phyloP scores from a whole-genome alignment of 2,797 vertebrate species.

The Sus cebifrons region DNA sequence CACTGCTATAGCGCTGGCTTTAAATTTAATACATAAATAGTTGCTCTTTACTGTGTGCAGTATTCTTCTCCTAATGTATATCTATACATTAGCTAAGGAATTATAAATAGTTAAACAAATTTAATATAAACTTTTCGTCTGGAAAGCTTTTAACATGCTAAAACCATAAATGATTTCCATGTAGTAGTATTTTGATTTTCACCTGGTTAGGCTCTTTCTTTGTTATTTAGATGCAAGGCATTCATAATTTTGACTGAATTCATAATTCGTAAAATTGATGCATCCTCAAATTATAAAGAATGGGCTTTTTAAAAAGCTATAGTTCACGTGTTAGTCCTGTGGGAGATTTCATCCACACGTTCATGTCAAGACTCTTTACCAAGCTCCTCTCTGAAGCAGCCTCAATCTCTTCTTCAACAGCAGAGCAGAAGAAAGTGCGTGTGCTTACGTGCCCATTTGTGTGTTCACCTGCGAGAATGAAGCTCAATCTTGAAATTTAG shows the following conservation, averaged over 20 bases:
- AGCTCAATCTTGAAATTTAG: neutral
- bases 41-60: neutral
- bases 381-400: neutral
- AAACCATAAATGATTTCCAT: neutral
- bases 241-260: neutral
- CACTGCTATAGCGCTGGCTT: neutral
- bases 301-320: neutral
- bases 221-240: slow-evolving; percentile 38
- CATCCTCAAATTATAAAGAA: neutral
- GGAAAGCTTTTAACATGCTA: neutral
- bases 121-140: neutral
- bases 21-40: neutral
- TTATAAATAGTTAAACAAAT: slow-evolving; percentile 32
- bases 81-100: neutral
- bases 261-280: neutral
- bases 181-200: neutral
- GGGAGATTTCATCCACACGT: neutral
- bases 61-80: neutral
- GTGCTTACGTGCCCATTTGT: neutral
- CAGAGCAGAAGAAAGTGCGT: neutral
- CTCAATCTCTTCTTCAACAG: neutral
- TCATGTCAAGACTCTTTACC: neutral
- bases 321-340: neutral
- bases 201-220: neutral
- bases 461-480: neutral